Percentiles rank a stretch among this genome's conserved stretches.
These are phyloP conservation scores for Heliornis fulica DNA, from an alignment of 2,113 vertebrate species.

Conservation along the genomic window DNA sequence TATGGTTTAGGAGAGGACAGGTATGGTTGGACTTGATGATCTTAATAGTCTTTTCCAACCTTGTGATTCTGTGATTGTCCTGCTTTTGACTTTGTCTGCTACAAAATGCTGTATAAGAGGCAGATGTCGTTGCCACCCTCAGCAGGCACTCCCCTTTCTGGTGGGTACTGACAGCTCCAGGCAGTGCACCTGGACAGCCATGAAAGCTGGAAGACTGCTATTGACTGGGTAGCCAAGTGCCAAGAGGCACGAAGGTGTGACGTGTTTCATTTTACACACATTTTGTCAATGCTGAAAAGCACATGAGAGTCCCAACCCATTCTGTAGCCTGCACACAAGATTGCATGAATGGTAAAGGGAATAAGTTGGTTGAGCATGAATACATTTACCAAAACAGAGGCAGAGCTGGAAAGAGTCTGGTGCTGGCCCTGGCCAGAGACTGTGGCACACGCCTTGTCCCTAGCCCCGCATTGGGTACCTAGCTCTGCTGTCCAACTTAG, in stretches of 20 bases:
- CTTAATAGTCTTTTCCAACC: too few relatives aligned
- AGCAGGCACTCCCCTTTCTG: background rate
- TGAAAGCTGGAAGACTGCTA: background rate
- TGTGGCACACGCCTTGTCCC: accelerated
- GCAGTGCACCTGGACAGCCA: too few relatives aligned
- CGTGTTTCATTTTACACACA: background rate
- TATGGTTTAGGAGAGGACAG: too few relatives aligned
- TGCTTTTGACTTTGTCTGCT: too few relatives aligned
- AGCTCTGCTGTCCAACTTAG: background rate
- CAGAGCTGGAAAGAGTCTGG: background rate
- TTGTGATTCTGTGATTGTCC: too few relatives aligned
- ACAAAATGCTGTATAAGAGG: background rate
- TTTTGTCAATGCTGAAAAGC: background rate
- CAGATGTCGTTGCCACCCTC: background rate
- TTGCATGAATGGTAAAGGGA: background rate
- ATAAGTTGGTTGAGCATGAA: background rate
- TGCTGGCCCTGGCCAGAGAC: background rate
- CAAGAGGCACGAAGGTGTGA: background rate
- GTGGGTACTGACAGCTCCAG: accelerated
- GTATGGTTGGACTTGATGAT: too few relatives aligned
- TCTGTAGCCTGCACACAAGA: background rate
- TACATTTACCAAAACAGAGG: background rate
- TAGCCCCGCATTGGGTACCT: background rate
- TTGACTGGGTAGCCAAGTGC: background rate
- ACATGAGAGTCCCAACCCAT: background rate